Evolutionary conservation across 92 coral and sea anemone genomes (phyloP).

Genomic region (Palythoa caribaeorum): DNA sequence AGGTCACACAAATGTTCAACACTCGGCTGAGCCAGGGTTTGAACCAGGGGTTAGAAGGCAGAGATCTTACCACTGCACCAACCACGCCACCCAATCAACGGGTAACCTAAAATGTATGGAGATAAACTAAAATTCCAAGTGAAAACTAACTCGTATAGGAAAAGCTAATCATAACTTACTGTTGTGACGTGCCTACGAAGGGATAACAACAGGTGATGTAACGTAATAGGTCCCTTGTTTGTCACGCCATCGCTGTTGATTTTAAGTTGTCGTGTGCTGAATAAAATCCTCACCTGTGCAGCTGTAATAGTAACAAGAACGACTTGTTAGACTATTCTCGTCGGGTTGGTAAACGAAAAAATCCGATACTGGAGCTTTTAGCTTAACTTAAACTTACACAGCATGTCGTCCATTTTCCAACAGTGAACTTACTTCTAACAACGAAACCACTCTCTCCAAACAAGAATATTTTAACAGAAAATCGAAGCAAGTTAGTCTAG

Average conservation of each 20-base stretch:
- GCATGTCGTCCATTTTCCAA: no score
- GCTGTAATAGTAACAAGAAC: conserved; percentile 63
- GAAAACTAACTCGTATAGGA: not conserved
- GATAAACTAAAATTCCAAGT: not conserved
- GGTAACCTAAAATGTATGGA: not conserved
- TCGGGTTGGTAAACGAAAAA: not conserved
- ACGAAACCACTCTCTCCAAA: no score
- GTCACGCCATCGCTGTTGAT: conserved; percentile 82
- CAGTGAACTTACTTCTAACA: no score
- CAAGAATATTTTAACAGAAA: no score
- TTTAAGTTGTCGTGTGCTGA: conserved; percentile 78
- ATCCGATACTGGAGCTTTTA: not conserved
- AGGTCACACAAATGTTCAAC: no score
- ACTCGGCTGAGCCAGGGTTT: no score
- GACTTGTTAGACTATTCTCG: not conserved
- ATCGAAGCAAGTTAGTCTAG: no score
- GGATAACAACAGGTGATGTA: conserved; percentile 76
- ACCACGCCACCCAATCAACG: not conserved
- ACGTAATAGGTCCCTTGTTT: conserved; percentile 77
- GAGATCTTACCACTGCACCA: not conserved
- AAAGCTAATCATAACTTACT: conserved; percentile 59
- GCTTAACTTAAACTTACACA: not conserved
- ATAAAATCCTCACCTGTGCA: conserved; percentile 85
- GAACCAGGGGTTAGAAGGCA: no score
- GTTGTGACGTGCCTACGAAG: conserved; percentile 94